A percentile compares a stretch with the other conserved stretches of the same genome.
phyloP scores from a whole-genome alignment of 2,888 invertebrate species.

The Andrena haemorrhoa region DNA sequence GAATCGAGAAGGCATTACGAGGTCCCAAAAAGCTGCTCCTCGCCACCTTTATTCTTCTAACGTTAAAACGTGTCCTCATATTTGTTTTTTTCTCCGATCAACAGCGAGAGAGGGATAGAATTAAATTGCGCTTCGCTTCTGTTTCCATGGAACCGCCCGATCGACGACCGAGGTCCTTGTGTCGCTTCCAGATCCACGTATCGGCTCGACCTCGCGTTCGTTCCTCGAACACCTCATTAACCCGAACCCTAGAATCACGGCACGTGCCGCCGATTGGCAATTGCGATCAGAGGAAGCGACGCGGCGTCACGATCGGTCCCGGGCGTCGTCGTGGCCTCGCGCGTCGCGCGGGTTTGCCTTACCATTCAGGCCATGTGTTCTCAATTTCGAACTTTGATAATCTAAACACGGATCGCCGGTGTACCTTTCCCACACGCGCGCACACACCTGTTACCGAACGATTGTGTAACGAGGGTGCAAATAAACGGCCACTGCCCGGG shows the following conservation, averaged over 20 bases:
- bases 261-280: constrained; percentile 49
- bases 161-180: not conserved
- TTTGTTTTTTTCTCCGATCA: no score
- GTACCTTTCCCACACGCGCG: constrained; percentile 58
- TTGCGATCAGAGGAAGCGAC: constrained; percentile 40
- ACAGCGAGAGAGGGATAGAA: not conserved
- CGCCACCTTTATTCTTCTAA: no score
- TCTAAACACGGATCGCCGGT: constrained; percentile 63
- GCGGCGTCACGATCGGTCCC: not conserved
- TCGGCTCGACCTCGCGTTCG: constrained; percentile 41
- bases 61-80: no score
- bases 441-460: constrained; percentile 27
- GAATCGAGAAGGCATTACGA: not conserved
- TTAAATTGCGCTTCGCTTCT: not conserved
- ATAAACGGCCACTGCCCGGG: constrained; percentile 21
- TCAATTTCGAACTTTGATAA: constrained; percentile 65
- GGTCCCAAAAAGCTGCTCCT: not conserved
- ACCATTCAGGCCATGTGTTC: constrained; percentile 66
- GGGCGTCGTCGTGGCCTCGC: constrained; percentile 21
- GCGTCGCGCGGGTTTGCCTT: constrained; percentile 48
- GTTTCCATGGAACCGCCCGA: not conserved
- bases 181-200: constrained; percentile 40
- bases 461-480: constrained; percentile 57
- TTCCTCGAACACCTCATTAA: constrained; percentile 40
- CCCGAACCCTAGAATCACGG: constrained; percentile 42